phyloP scores from a whole-genome alignment of 92 coral and sea anemone species.

The Epizoanthus ramosus region DNA sequence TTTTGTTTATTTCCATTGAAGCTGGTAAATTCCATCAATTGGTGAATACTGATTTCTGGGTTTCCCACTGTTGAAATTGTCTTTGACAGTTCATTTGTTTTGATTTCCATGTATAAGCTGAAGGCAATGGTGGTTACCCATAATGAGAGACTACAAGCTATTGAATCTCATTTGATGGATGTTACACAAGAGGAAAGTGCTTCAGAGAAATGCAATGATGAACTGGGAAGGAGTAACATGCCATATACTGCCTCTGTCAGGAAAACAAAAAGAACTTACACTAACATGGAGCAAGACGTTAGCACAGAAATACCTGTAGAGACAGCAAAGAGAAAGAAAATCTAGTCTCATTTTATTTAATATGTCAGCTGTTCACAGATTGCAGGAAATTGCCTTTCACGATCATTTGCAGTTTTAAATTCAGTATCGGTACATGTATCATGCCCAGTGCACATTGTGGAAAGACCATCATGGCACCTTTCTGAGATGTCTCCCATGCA shows the following conservation, averaged over 20 bases:
- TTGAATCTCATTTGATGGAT: background rate
- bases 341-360: background rate
- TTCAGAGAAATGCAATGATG: background rate
- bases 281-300: background rate
- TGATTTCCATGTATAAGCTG: background rate
- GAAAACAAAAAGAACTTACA: background rate
- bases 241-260: background rate
- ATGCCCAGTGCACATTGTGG: too few species aligned
- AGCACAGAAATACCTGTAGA: background rate
- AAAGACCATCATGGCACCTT: too few species aligned
- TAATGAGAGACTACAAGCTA: constrained; percentile 22
- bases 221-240: background rate
- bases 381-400: too few species aligned
- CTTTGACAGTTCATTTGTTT: background rate
- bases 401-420: too few species aligned
- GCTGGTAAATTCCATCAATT: too few species aligned
- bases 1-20: too few species aligned
- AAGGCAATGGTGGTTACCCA: constrained; percentile 23
- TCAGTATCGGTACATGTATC: too few species aligned
- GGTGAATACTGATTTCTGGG: too few species aligned
- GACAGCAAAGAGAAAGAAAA: constrained; percentile 31
- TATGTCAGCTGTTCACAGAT: too few species aligned
- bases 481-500: too few species aligned
- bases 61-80: background rate
- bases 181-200: background rate